Evolutionary conservation across 2,797 vertebrate genomes (phyloP).

Genomic region (Glyptemys insculpta): DNA sequence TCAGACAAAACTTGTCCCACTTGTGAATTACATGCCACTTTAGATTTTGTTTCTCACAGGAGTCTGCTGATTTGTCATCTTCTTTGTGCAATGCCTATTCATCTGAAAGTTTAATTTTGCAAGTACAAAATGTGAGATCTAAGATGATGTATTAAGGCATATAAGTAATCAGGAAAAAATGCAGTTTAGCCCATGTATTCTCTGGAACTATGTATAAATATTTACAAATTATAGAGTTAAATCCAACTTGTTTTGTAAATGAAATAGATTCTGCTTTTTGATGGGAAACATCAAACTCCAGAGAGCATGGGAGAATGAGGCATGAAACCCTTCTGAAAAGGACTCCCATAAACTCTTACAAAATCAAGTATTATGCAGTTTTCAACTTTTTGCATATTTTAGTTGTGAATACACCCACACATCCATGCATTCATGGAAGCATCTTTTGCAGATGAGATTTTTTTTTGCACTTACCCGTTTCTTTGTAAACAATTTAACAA

Average conservation of each 20-base stretch:
- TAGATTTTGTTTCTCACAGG: slow-evolving; percentile 36
- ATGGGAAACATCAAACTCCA: slow-evolving; percentile 70
- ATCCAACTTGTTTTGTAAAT: slow-evolving; percentile 80
- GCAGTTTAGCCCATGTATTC: slow-evolving; percentile 79
- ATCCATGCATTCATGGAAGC: slow-evolving; percentile 30
- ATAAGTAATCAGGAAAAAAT: slow-evolving; percentile 82
- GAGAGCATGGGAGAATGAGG: slow-evolving; percentile 65
- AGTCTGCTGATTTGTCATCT: slow-evolving; percentile 59
- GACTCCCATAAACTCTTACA: slow-evolving; percentile 58
- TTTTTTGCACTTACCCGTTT: slow-evolving; percentile 47
- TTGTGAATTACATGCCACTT: slow-evolving; percentile 57
- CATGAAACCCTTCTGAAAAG: slow-evolving; percentile 59
- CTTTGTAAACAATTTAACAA: slow-evolving; percentile 63
- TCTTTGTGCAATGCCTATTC: slow-evolving; percentile 67
- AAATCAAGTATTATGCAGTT: slow-evolving; percentile 53
- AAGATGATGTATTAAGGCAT: slow-evolving; percentile 76
- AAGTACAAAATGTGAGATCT: slow-evolving; percentile 74
- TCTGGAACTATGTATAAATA: slow-evolving; percentile 83
- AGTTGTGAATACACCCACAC: slow-evolving; percentile 60
- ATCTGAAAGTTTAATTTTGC: slow-evolving; percentile 76
- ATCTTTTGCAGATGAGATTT: slow-evolving; percentile 30
- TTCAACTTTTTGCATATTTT: slow-evolving; percentile 67
- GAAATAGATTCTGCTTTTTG: slow-evolving; percentile 73
- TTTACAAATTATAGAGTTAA: slow-evolving; percentile 82
- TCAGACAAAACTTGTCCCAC: slow-evolving; percentile 23